A percentile compares a stretch with the other conserved stretches of the same genome.
Conservation (phyloP, 2,797 vertebrate genomes). For the Botia kubotai region DNA sequence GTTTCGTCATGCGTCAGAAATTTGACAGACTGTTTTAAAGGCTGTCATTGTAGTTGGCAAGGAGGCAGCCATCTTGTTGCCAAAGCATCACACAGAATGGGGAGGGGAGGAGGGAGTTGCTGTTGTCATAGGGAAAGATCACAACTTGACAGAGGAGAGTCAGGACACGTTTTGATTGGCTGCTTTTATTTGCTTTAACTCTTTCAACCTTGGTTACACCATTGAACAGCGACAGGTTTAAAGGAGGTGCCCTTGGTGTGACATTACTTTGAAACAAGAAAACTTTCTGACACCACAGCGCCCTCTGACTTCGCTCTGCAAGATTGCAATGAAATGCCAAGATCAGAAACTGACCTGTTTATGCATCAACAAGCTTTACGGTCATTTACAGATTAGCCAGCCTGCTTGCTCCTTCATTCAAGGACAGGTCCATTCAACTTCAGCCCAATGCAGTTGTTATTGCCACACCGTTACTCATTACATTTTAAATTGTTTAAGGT, state of each 20-base stretch:
- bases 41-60: slow-evolving; percentile 50
- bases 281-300: slow-evolving; percentile 45
- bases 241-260: slow-evolving; percentile 54
- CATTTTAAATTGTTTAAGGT: not conserved
- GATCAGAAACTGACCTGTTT: slow-evolving; percentile 54
- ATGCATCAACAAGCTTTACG: slow-evolving; percentile 58
- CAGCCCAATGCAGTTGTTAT: not conserved
- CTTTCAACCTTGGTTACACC: slow-evolving; percentile 41
- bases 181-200: slow-evolving; percentile 59
- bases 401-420: slow-evolving; percentile 20
- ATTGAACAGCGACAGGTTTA: slow-evolving; percentile 37
- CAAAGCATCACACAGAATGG: slow-evolving; percentile 60
- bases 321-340: slow-evolving; percentile 46
- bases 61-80: slow-evolving; percentile 61
- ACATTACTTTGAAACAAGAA: slow-evolving; percentile 41
- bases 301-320: slow-evolving; percentile 50
- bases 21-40: slow-evolving; percentile 13
- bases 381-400: slow-evolving; percentile 59
- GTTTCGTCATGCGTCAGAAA: not conserved
- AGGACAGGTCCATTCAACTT: slow-evolving; percentile 16
- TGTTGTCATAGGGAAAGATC: slow-evolving; percentile 54
- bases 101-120: slow-evolving; percentile 11
- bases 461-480: not conserved
- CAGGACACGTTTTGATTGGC: slow-evolving; percentile 45
- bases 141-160: slow-evolving; percentile 46